A percentile compares a stretch with the other conserved stretches of the same genome.
phyloP scores from a whole-genome alignment of 2,888 invertebrate genomes.

The Carterocephalus palaemon region DNA sequence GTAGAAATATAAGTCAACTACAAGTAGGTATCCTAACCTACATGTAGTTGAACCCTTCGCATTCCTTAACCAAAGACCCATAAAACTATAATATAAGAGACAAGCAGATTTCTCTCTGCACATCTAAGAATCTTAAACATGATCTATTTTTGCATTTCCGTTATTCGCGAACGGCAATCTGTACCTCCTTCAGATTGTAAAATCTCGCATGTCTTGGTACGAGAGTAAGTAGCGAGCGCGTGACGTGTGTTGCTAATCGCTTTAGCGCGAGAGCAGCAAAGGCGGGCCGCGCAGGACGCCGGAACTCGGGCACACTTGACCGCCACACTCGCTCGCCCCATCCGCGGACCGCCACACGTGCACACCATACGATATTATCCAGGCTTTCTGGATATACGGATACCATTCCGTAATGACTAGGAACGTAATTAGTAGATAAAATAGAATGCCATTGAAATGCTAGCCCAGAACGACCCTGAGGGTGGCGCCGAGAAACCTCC shows the following conservation, averaged over 20 bases:
- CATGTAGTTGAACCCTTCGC: too few species aligned
- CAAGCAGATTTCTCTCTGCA: too few species aligned
- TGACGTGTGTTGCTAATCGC: constrained; percentile 66
- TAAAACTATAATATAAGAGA: too few species aligned
- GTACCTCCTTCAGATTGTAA: constrained; percentile 46
- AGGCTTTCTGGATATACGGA: constrained; percentile 16
- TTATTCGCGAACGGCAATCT: constrained; percentile 36
- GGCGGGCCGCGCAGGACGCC: constrained; percentile 35
- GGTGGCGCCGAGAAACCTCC: constrained; percentile 52
- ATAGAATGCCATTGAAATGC: constrained; percentile 50
- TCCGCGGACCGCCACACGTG: constrained; percentile 55
- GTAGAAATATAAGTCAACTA: too few species aligned
- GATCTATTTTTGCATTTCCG: constrained; percentile 43
- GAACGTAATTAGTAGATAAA: constrained; percentile 39
- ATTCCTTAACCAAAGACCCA: too few species aligned
- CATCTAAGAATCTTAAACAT: constrained; percentile 7
- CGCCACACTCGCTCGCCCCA: constrained; percentile 46
- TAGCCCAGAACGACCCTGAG: constrained; percentile 58
- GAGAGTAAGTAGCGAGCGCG: constrained; percentile 55
- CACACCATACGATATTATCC: constrained; percentile 35
- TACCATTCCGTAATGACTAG: constrained; percentile 19
- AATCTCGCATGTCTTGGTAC: constrained; percentile 44
- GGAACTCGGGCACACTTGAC: constrained; percentile 32
- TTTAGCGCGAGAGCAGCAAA: constrained; percentile 45
- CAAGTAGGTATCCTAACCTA: too few species aligned